Evolutionary conservation across 2,113 vertebrate genomes (phyloP), one percentile per base, ranked within the genome.

Genomic region (Erythrocercus mccallii): DNA sequence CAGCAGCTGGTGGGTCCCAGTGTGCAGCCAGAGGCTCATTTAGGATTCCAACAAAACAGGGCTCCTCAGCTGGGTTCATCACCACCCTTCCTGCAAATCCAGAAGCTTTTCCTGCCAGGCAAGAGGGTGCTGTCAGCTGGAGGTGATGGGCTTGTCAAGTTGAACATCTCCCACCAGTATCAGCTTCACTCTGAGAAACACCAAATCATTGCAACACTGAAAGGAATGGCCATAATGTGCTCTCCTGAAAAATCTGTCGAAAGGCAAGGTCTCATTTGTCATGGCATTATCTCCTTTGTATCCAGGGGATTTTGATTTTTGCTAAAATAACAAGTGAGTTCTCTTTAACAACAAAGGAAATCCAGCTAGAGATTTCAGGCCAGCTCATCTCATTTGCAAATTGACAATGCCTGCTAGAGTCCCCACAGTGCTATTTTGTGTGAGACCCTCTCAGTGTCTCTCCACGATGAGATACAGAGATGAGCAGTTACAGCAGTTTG

Each of bases 41-140:
- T 11, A 11, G 45, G 30, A 68, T 44, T 85, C 24, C 31, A 76
- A 17, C 19, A 38, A 50, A 58, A 2, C 53, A 54, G 38, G n/a
- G 24, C 15, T n/a, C 31, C 23, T 35, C 57, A 28, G n/a, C 25
- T 0, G 0, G 30, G n/a, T 60, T 30, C 5, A 1, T 35, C 51
- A 16, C 56, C 9, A 11, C 11, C 2, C 0, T 4, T 73, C 33
- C 76, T 64, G 37, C 30, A 88, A 33, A 65, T 15, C 12, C 45
- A 76, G 65, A 30, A 33, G 33, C 57, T 45, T 57, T 56, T 10
- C 44, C 69, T 5, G 8, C 9, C 88, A 72, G 69, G n/a, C 38
- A 51, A 4, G 25, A 37, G 33, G 23, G 38, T 38, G 38, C 33
- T 38, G 40, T 8, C 6, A 9, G 24, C 11, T 15, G 28, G 23